Conservation (phyloP, 2,888 invertebrate genomes). For the Listrodromus nycthemerus region DNA sequence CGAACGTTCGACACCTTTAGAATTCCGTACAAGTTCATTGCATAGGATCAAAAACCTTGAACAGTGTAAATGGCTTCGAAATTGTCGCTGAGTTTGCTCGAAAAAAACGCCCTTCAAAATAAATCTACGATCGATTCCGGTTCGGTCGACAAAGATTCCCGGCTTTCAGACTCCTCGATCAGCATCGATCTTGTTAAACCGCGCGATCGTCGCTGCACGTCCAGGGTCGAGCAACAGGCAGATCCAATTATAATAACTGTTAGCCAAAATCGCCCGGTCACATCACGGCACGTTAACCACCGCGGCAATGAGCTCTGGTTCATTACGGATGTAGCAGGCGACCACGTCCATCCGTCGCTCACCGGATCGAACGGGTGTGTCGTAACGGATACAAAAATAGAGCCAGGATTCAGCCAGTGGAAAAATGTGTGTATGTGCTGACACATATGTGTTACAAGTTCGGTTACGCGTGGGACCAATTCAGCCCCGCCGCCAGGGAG, state of each 20-base stretch:
- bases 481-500: not conserved
- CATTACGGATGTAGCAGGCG: not conserved
- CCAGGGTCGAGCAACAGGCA: not conserved
- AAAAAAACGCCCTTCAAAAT: not conserved
- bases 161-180: not conserved
- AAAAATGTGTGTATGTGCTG: not conserved
- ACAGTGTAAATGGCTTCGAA: no score
- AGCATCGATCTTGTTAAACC: not conserved
- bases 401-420: not conserved
- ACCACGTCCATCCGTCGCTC: slow-evolving; percentile 1
- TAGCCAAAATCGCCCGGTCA: slow-evolving; percentile 52
- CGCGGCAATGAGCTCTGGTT: slow-evolving; percentile 21
- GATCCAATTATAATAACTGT: slow-evolving; percentile 21
- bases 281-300: slow-evolving; percentile 39
- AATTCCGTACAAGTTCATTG: no score
- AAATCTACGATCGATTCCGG: not conserved
- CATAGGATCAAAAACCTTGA: no score
- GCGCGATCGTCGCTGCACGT: not conserved
- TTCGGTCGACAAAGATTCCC: not conserved
- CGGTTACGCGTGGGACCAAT: not conserved
- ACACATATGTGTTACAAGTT: not conserved
- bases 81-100: not conserved
- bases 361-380: not conserved
- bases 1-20: no score
- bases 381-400: slow-evolving; percentile 15